These are phyloP conservation scores for Microtus pennsylvanicus DNA, from an alignment of 2,113 vertebrate genomes.

Conservation along the genomic window DNA sequence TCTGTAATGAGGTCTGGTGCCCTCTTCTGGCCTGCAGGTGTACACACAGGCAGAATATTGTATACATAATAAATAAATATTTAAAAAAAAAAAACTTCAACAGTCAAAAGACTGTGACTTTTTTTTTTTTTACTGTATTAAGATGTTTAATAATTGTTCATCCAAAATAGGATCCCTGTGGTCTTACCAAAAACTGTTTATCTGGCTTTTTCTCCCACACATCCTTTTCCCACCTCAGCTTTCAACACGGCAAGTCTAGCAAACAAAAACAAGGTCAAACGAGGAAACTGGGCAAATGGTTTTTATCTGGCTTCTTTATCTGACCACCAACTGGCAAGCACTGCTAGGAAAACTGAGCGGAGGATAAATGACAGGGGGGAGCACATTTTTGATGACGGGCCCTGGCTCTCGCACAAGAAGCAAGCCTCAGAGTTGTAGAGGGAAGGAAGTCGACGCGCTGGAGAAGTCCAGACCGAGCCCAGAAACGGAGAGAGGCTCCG, in stretches of 20 bases:
- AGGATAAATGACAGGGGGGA: constrained; percentile 61
- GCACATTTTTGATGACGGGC: constrained; percentile 49
- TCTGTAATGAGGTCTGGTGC: too few species aligned
- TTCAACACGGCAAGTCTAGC: neutral
- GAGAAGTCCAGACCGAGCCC: constrained; percentile 45
- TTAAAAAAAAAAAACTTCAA: neutral
- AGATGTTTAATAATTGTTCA: neutral
- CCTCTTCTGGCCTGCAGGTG: too few species aligned
- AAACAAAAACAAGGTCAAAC: constrained; percentile 64
- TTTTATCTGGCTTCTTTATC: constrained; percentile 63
- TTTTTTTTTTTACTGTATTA: constrained; percentile 12
- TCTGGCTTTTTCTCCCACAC: constrained; percentile 10
- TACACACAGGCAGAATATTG: too few species aligned
- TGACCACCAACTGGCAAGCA: constrained; percentile 62
- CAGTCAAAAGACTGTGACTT: neutral
- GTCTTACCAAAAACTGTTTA: constrained; percentile 1
- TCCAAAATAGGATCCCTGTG: neutral
- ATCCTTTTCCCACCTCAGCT: neutral
- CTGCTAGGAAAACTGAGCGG: constrained; percentile 46
- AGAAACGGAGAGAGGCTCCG: neutral
- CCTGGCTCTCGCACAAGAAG: constrained; percentile 47
- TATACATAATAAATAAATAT: too few species aligned
- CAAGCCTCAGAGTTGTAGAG: constrained; percentile 47
- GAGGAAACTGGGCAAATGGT: constrained; percentile 69
- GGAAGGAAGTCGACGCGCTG: constrained; percentile 44